phyloP scores from a whole-genome alignment of 2,113 vertebrate genomes.

The Sinocyclocheilus anshuiensis region DNA sequence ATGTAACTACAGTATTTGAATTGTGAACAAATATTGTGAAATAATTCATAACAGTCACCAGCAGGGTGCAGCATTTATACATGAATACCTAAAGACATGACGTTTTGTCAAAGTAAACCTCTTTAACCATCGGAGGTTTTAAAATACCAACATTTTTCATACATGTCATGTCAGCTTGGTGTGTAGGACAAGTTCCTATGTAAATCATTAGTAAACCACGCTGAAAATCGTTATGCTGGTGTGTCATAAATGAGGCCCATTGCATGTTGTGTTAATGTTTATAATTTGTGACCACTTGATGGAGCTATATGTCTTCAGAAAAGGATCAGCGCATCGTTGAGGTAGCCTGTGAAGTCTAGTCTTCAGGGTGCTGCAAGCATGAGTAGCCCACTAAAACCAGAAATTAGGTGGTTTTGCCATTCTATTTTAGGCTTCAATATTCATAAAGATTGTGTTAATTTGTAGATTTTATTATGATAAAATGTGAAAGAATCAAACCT shows the following conservation, averaged over 20 bases:
- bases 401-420: too few species aligned
- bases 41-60: neutral
- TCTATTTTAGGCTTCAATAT: too few species aligned
- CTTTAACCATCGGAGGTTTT: neutral
- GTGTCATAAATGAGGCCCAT: neutral
- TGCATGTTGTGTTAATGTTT: neutral
- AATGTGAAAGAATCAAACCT: too few species aligned
- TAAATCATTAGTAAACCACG: neutral
- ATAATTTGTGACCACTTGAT: neutral
- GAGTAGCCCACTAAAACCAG: too few species aligned
- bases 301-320: neutral
- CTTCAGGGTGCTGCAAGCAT: too few species aligned
- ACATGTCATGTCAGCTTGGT: neutral
- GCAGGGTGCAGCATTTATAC: conserved; percentile 8
- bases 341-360: too few species aligned
- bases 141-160: neutral
- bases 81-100: too few species aligned
- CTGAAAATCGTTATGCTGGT: neutral
- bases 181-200: neutral
- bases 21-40: too few species aligned
- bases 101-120: too few species aligned
- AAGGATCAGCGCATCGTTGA: neutral
- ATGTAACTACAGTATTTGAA: too few species aligned
- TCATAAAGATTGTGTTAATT: too few species aligned
- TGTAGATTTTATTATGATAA: too few species aligned